These are phyloP conservation scores for Phortica okadai DNA, from an alignment of 2,888 invertebrate genomes.

Conservation along the genomic window DNA sequence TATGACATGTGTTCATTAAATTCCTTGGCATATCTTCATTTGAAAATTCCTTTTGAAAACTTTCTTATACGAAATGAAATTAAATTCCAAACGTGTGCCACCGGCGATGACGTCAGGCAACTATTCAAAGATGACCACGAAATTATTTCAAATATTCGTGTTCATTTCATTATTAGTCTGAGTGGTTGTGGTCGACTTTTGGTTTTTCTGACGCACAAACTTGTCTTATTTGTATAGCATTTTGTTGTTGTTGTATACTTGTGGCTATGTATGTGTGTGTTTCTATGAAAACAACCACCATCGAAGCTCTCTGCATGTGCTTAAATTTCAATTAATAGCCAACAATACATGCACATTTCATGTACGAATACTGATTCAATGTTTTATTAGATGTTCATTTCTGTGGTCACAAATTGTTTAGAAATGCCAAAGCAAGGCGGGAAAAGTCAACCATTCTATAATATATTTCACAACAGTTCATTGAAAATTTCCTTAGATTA, in stretches of 20 bases:
- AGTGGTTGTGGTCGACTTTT: background rate
- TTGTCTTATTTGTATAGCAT: background rate
- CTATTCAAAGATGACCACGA: background rate
- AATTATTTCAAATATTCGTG: slow-evolving; percentile 1
- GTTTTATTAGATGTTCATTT: too few species aligned
- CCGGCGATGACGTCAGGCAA: background rate
- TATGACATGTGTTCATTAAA: background rate
- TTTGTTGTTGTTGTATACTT: background rate
- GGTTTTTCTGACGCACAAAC: background rate
- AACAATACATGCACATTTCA: too few species aligned
- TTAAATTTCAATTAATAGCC: too few species aligned
- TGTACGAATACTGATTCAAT: too few species aligned
- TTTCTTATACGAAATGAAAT: background rate
- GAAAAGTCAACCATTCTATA: too few species aligned
- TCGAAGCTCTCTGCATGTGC: too few species aligned
- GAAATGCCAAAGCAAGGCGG: too few species aligned
- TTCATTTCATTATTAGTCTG: slow-evolving; percentile 1
- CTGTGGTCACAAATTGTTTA: too few species aligned
- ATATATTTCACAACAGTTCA: too few species aligned
- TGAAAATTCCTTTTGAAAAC: background rate
- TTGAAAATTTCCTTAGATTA: too few species aligned
- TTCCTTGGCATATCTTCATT: background rate
- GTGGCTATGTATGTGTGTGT: too few species aligned
- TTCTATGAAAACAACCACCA: too few species aligned
- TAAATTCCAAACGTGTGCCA: background rate